These are phyloP conservation scores for Rhabdornis inornatus DNA, from an alignment of 2,113 vertebrate species.

Conservation along the genomic window DNA sequence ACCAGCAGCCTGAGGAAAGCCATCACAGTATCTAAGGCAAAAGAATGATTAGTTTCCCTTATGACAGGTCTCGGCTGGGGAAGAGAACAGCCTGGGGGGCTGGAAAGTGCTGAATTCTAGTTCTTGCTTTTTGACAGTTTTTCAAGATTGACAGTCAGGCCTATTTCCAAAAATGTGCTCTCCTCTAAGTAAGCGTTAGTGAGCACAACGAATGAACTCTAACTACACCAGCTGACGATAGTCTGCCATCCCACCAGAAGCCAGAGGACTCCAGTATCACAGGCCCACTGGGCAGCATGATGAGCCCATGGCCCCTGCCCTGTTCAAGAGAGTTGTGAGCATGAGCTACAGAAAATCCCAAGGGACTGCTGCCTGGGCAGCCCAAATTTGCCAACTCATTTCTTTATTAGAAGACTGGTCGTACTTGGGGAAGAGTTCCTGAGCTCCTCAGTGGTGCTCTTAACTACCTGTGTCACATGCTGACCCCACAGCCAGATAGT, in stretches of 20 bases:
- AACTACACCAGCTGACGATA: fast-evolving
- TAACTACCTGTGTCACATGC: neutral
- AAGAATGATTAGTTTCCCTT: neutral
- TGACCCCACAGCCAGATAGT: neutral
- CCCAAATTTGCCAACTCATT: neutral
- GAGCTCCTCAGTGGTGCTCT: neutral
- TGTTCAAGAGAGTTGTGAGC: neutral
- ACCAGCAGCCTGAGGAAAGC: neutral
- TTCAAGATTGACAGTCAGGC: neutral
- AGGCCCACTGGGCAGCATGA: neutral
- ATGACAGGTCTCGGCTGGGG: neutral
- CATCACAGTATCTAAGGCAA: neutral
- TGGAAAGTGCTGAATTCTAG: neutral
- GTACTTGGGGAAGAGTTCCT: neutral
- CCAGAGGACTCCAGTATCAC: neutral
- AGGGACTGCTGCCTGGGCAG: neutral
- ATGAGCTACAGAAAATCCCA: neutral
- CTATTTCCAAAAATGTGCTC: neutral
- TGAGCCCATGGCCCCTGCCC: neutral
- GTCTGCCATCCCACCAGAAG: neutral
- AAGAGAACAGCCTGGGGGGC: neutral
- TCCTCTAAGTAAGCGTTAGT: neutral
- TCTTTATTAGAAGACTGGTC: neutral
- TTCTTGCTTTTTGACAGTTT: neutral
- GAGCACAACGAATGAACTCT: neutral